These are phyloP conservation scores for Oryctolagus cuniculus DNA, from an alignment of 2,113 vertebrate genomes.

Conservation along the genomic window mOryCun1.1 NC_091443.1:89063001-89063500, in stretches of 20 bases:
- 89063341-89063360: not conserved
- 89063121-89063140: not conserved
- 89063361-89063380: no score
- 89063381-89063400: no score
- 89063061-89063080: constrained; percentile 8
- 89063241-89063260: not conserved
- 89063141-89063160: no score
- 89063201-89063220: not conserved
- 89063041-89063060: not conserved
- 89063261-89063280: not conserved
- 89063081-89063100: constrained; percentile 7
- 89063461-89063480: no score
- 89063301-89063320: not conserved
- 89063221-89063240: not conserved
- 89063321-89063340: not conserved
- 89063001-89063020: no score
- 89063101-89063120: constrained; percentile 31
- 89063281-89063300: not conserved
- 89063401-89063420: no score
- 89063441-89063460: no score
- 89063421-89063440: no score
- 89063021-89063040: not conserved
- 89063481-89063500: no score
- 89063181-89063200: not conserved
- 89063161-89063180: no score